Percentiles rank a stretch among this genome's conserved stretches.
Conservation (phyloP, 2,113 vertebrate genomes). For the Dicerorhinus sumatrensis region DNA sequence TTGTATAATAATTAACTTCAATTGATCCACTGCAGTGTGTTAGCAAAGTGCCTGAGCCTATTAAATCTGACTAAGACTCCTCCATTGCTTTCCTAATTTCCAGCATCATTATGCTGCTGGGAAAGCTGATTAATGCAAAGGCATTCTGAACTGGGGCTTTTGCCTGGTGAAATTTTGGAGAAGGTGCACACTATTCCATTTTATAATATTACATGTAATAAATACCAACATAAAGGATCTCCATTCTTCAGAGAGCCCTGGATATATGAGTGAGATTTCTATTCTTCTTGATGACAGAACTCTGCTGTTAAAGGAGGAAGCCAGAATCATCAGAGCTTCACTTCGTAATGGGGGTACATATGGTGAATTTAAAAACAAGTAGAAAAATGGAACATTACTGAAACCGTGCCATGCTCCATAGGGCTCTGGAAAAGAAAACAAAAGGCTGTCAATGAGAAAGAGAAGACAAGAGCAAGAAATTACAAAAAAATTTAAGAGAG, state of each 20-base stretch:
- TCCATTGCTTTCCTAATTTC: constrained; percentile 84
- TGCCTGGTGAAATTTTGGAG: constrained; percentile 78
- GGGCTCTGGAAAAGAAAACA: constrained; percentile 56
- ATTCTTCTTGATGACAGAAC: constrained; percentile 73
- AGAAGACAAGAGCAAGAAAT: constrained; percentile 37
- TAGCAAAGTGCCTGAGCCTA: constrained; percentile 82
- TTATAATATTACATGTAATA: constrained; percentile 80
- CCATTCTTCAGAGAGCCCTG: constrained; percentile 53
- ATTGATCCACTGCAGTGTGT: constrained; percentile 85
- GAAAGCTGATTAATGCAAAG: constrained; percentile 82
- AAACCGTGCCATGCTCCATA: constrained; percentile 26
- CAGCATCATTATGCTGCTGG: constrained; percentile 80
- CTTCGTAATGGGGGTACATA: constrained; percentile 63
- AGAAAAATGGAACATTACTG: constrained; percentile 61
- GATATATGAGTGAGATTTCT: constrained; percentile 51
- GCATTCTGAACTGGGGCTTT: constrained; percentile 78
- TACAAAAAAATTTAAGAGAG: background rate
- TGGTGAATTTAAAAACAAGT: constrained; percentile 70
- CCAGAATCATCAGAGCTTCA: constrained; percentile 59
- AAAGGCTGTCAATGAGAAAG: background rate
- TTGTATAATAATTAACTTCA: constrained; percentile 88
- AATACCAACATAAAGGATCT: constrained; percentile 71
- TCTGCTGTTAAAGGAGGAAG: constrained; percentile 76
- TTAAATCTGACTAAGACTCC: constrained; percentile 85
- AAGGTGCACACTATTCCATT: constrained; percentile 51